A percentile compares a stretch with the other conserved stretches of the same genome.
Evolutionary conservation across 2,797 vertebrate species (phyloP).

Genomic region (Picus viridis): DNA sequence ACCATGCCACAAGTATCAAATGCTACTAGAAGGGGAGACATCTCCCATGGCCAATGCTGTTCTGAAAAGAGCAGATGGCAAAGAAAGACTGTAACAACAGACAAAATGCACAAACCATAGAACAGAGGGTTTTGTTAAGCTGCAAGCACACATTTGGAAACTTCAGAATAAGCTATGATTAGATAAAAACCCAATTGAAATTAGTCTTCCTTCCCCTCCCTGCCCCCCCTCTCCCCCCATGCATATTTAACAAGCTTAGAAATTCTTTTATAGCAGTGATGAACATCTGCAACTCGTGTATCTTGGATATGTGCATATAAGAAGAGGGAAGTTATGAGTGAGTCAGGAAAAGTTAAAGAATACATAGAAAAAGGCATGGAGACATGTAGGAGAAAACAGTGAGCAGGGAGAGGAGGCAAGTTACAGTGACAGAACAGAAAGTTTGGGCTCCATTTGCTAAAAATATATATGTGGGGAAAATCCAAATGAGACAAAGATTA

Average conservation of each 20-base stretch:
- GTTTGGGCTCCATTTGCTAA: background rate
- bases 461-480: background rate
- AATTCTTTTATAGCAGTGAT: background rate
- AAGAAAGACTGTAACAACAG: background rate
- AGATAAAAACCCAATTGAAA: background rate
- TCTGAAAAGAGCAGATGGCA: background rate
- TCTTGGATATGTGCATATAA: background rate
- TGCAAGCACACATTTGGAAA: background rate
- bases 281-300: background rate
- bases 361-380: background rate
- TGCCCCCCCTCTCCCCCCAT: fast-evolving
- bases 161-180: background rate
- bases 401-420: background rate
- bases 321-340: background rate
- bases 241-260: background rate
- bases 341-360: background rate
- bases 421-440: background rate
- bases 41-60: background rate
- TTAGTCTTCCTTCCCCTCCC: fast-evolving
- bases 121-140: background rate
- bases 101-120: background rate
- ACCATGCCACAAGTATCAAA: background rate
- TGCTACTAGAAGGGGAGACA: background rate
- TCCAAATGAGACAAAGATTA: background rate
- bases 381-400: background rate